Conservation (phyloP, 2,113 vertebrate species). For the Corythoichthys haematopterus region DNA sequence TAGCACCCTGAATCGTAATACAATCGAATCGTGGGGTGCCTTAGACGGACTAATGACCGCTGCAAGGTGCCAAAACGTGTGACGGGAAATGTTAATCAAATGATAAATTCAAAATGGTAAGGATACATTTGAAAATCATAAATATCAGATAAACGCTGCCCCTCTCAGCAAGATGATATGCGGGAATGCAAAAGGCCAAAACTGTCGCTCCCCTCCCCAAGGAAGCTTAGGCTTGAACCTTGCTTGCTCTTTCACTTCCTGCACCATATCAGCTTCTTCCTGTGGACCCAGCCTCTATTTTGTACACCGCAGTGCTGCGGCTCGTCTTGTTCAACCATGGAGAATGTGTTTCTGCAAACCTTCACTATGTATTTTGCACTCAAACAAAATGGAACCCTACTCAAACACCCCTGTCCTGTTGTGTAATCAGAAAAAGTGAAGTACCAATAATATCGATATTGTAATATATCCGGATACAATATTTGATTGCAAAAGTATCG, state of each 20-base stretch:
- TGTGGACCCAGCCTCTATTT: constrained; percentile 45
- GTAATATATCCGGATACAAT: neutral
- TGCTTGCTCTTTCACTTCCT: constrained; percentile 66
- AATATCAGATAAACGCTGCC: constrained; percentile 2
- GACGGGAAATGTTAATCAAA: no score
- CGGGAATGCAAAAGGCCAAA: constrained; percentile 11
- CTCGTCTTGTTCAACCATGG: constrained; percentile 6
- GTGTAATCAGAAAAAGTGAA: neutral
- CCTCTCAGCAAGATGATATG: constrained; percentile 11
- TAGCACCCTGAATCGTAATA: no score
- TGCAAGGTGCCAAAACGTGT: no score
- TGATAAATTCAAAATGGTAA: no score
- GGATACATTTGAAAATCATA: no score
- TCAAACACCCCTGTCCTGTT: neutral
- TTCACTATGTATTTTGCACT: constrained; percentile 12
- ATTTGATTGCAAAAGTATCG: neutral
- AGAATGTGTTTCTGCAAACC: constrained; percentile 9
- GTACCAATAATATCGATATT: neutral
- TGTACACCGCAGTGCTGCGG: constrained; percentile 14
- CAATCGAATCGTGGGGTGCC: no score
- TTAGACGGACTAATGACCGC: no score
- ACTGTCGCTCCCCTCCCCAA: constrained; percentile 15
- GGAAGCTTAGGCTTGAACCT: constrained; percentile 48
- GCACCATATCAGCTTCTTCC: constrained; percentile 61
- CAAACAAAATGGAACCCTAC: neutral